Evolutionary conservation across 2,888 invertebrate genomes (phyloP), one percentile per base, ranked within the genome.

Genomic region (Xestia sexstrigata): DNA sequence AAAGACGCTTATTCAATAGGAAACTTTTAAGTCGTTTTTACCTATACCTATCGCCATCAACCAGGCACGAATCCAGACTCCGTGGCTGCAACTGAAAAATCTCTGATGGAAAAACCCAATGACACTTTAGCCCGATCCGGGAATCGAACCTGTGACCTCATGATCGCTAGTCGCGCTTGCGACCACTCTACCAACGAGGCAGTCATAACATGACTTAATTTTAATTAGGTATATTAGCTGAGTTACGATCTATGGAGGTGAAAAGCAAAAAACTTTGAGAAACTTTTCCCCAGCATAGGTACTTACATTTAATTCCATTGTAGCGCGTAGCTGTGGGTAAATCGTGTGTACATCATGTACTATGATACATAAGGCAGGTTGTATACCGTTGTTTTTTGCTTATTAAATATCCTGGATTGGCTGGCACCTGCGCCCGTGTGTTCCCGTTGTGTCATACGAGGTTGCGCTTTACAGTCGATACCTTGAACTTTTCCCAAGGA

Each of bases 281-380:
- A 69, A 30, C 85, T 1, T 35, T 4, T 23, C 7, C 55, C 13
- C 1, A 17, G 47, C n/a, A 9, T 68, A 72, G 35, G 49, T n/a
- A n/a, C n/a, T 35, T 74, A 75, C 77, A 77, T 83, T 76, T 76
- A 70, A 82, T 83, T 82, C 69, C 77, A 82, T 85, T 75, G 78
- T 77, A 78, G 74, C 68, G 69, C 52, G 55, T 70, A 2, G 30
- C 71, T 70, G 47, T n/a, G 78, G 70, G 71, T 39, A 67, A 72
- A 55, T 47, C 35, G 73, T 68, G 60, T 65, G 39, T 70, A 52
- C 2, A 42, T 20, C 2, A 42, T 20, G 26, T 49, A 52, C 26
- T 60, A 47, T 23, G 30, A 67, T 23, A 70, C 30, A 60, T 70
- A 70, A 68, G 66, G 35, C 66, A 66, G 39, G 55, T 68, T 65